Evolutionary conservation across 2,888 invertebrate species (phyloP).

Genomic region (Nebria salina): DNA sequence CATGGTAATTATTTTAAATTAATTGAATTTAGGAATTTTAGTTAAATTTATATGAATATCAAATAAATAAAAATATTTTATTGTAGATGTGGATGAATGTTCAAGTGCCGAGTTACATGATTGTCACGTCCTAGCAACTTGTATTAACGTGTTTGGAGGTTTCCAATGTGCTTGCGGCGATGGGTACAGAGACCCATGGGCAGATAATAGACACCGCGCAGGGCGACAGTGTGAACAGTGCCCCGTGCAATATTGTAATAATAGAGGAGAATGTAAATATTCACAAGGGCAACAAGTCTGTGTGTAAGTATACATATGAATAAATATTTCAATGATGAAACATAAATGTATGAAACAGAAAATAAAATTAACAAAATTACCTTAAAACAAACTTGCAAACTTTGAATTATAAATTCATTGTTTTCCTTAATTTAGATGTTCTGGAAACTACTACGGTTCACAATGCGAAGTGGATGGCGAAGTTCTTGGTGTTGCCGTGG

Average conservation of each 20-base stretch:
- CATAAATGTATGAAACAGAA: neutral
- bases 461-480: slow-evolving; percentile 93
- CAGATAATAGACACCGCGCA: slow-evolving; percentile 71
- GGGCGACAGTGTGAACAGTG: slow-evolving; percentile 85
- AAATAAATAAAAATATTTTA: neutral
- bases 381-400: neutral
- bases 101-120: slow-evolving; percentile 83
- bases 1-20: slow-evolving; percentile 65
- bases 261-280: slow-evolving; percentile 85
- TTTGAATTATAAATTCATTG: neutral
- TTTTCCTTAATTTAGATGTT: slow-evolving; percentile 68
- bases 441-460: slow-evolving; percentile 87
- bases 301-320: slow-evolving; percentile 67
- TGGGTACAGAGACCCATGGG: slow-evolving; percentile 80
- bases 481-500: slow-evolving; percentile 89
- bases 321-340: neutral
- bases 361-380: slow-evolving; percentile 48
- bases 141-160: slow-evolving; percentile 86
- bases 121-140: slow-evolving; percentile 80
- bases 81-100: slow-evolving; percentile 85
- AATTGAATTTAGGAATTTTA: neutral
- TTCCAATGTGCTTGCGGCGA: slow-evolving; percentile 80
- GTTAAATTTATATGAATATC: neutral
- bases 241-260: slow-evolving; percentile 80
- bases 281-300: slow-evolving; percentile 78